phyloP scores from a whole-genome alignment of 2,113 vertebrate genomes.

The Symphodus melops region DNA sequence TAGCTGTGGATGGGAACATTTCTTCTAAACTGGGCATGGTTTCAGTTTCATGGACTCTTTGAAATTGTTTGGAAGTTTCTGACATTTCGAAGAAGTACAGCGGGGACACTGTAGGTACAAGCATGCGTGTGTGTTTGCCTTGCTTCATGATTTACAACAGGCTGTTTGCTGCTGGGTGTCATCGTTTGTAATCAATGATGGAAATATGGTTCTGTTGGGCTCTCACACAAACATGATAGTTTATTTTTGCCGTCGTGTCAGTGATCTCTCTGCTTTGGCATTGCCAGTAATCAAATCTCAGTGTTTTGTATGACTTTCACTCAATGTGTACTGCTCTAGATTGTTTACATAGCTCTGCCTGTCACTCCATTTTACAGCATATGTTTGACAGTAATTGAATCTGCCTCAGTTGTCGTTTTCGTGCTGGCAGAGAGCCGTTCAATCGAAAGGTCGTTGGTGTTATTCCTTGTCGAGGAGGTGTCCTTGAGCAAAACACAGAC shows the following conservation, averaged over 20 bases:
- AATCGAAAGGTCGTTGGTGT: not conserved
- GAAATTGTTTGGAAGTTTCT: not conserved
- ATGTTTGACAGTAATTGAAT: conserved; percentile 9
- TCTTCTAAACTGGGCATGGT: not conserved
- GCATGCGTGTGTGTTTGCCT: conserved; percentile 4
- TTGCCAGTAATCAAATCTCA: not conserved
- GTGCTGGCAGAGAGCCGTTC: not conserved
- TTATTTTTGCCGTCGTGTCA: not conserved
- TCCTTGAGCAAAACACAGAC: not conserved
- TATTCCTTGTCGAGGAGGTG: not conserved
- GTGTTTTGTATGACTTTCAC: conserved; percentile 5
- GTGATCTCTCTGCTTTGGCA: not conserved
- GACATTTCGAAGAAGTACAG: conserved; percentile 16
- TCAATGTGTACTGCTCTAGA: conserved; percentile 14
- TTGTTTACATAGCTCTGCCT: conserved; percentile 7
- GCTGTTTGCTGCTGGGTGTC: not conserved
- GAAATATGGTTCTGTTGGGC: not conserved
- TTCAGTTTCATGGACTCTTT: conserved; percentile 4
- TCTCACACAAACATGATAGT: not conserved
- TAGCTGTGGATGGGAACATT: not conserved
- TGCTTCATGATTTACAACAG: not conserved
- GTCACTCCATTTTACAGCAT: conserved; percentile 4
- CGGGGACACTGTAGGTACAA: not conserved
- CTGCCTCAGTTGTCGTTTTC: not conserved
- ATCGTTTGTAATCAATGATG: too few relatives aligned